Evolutionary conservation across 2,113 vertebrate species (phyloP), one percentile per base, ranked within the genome.

Genomic region (Tachuris rubrigastra): DNA sequence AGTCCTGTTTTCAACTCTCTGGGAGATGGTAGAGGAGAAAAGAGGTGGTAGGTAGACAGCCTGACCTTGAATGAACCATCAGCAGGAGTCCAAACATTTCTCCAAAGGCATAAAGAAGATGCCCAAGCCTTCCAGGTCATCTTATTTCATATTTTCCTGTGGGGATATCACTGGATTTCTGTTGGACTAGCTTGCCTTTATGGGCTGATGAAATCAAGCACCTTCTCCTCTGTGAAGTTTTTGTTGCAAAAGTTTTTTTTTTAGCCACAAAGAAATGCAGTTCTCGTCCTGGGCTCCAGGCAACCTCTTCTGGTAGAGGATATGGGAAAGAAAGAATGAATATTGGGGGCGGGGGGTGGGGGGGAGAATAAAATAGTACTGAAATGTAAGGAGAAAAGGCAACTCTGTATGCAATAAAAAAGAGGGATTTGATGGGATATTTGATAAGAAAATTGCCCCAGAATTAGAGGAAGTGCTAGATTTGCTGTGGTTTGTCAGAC

Each of bases 11-110:
- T 90, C 86, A 96, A 31, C 89, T 93, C 95, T 68, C 60, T 93
- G 85, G 76, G 92, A 94, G 93, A 94, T 75, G 60, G 65, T 75
- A 90, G 76, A 88, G 65, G 88, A 93, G 90, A 88, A 95, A 96
- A 85, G 90, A 85, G 33, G 33, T 10, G 67, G 83, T 59, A 95
- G 88, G 53, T 90, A 96, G 92, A 88, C 53, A 80, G 79, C 73
- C 79, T 93, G 92, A 94, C 79, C 92, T 88, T 52, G 73, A 89
- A 86, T 81, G 55, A 60, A 72, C 83, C 95, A 78, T 24, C 93
- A 92, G 92, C 88, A 93, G 90, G 92, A 84, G 65, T 42, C 79
- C 90, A 86, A 93, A 84, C 0, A 1, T 68, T 92, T n/a, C 68
- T 94, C 68, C n/a, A 75, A 93, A 95, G 65, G 74, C 5, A 4